Evolutionary conservation across 2,888 invertebrate species (phyloP), one percentile per base, ranked within the genome.

Genomic region (Drosophila rubida): DNA sequence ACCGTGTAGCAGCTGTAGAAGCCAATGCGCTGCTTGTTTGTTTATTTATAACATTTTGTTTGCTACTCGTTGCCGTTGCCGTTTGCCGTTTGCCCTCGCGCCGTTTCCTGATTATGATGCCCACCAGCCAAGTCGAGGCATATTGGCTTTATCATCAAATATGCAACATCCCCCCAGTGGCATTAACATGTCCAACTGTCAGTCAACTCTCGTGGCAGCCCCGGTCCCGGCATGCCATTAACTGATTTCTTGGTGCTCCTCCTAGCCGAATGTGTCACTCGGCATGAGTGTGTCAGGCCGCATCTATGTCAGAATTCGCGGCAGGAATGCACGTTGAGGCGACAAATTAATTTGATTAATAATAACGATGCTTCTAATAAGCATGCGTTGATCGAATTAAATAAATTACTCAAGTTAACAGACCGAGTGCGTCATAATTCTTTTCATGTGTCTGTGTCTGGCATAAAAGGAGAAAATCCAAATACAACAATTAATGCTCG

Each of bases 11-110:
- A 54, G 57, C 58, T 57, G 67, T 53, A 51, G 71, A 44, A 63
- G 45, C 53, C 51, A 61, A 16, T 54, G 45, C 57, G 48, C 67
- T 66, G 81, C 72, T 55, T 75, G 63, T 79, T 80, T 66, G 75
- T 83, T 83, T 87, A 84, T 74, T 74, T 74, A 76, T 74, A 76
- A 76, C 76, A 76, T 68, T 87, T 77, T 79, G 73, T 80, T 80
- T 85, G 86, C 79, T 71, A 75, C 71, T 63, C 76, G 77, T 59
- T 57, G 46, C 19, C 35, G 57, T 45, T 32, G 46, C 25, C 35
- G 57, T 37, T 35, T 54, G 54, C 45, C 35, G 23, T 16, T 30
- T 35, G 25, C 19, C n/a, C 19, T 48, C 30, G 48, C 71, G 71
- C 62, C 59, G 73, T 67, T 82, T 86, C 86, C 88, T 87, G 70